These are phyloP conservation scores for Eurosta solidaginis DNA, from an alignment of 1,140 invertebrate species.

Conservation along the genomic window DNA sequence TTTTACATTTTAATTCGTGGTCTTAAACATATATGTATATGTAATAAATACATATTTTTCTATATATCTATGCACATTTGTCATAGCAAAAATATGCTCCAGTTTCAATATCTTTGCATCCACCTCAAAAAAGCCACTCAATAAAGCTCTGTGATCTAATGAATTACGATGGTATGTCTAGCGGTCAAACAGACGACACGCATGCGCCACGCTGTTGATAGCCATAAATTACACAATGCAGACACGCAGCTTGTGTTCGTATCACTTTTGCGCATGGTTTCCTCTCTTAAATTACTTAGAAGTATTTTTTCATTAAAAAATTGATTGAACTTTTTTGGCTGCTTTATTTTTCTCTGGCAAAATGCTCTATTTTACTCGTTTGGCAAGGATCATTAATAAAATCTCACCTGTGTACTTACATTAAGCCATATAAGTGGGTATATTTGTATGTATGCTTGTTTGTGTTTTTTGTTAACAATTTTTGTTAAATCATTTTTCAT, in stretches of 20 bases:
- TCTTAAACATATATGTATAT: too few relatives aligned
- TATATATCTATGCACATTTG: too few relatives aligned
- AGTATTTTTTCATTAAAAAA: neutral
- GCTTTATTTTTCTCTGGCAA: neutral
- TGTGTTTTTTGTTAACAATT: neutral
- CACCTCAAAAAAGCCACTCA: too few relatives aligned
- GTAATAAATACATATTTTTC: too few relatives aligned
- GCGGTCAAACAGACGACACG: neutral
- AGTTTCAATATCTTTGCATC: too few relatives aligned
- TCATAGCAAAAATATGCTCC: too few relatives aligned
- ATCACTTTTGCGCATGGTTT: neutral
- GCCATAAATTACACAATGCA: neutral
- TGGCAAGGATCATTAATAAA: neutral
- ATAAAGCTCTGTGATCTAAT: neutral
- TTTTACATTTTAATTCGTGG: too few relatives aligned
- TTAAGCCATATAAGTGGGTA: neutral
- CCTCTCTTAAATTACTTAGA: too few relatives aligned
- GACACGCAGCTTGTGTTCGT: neutral
- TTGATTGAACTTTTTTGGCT: neutral
- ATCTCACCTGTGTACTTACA: neutral
- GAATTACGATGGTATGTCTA: neutral
- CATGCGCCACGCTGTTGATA: neutral
- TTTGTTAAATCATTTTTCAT: neutral
- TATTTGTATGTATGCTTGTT: neutral
- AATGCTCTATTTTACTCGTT: neutral